Conservation (phyloP, 1,140 invertebrate genomes). For the Oreohelix idahoensis region DNA sequence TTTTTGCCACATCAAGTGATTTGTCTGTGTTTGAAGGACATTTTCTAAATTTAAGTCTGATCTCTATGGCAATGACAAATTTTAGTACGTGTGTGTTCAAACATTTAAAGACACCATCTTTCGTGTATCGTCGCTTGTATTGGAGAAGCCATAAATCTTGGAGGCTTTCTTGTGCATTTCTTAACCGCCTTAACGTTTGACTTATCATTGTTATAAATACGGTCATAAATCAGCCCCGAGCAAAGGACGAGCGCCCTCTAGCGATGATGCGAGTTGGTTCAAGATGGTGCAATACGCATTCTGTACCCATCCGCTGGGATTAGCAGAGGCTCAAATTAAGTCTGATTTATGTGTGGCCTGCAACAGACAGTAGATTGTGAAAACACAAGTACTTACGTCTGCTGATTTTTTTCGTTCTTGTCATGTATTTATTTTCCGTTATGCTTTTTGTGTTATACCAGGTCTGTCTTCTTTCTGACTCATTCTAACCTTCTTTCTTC, state of each 20-base stretch:
- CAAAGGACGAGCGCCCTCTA: neutral
- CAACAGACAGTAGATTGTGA: neutral
- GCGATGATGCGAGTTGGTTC: neutral
- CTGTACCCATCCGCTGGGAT: neutral
- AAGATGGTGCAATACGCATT: neutral
- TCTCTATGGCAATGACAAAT: neutral
- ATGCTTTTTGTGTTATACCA: no score
- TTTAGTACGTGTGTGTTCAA: neutral
- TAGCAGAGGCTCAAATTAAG: neutral
- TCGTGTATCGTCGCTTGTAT: neutral
- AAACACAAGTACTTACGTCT: no score
- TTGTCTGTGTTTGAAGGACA: neutral
- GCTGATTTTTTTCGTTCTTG: no score
- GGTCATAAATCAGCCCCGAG: neutral
- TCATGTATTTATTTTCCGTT: no score
- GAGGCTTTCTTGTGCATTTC: neutral
- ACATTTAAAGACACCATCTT: neutral
- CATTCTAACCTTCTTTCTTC: no score
- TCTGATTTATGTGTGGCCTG: neutral
- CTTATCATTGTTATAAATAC: slow-evolving; percentile 6
- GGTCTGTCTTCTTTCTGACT: no score
- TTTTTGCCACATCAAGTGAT: no score
- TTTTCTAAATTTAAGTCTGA: neutral
- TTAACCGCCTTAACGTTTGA: neutral
- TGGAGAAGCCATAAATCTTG: neutral